phyloP scores from a whole-genome alignment of 2,888 invertebrate species.

The Mactromeris polynyma region DNA sequence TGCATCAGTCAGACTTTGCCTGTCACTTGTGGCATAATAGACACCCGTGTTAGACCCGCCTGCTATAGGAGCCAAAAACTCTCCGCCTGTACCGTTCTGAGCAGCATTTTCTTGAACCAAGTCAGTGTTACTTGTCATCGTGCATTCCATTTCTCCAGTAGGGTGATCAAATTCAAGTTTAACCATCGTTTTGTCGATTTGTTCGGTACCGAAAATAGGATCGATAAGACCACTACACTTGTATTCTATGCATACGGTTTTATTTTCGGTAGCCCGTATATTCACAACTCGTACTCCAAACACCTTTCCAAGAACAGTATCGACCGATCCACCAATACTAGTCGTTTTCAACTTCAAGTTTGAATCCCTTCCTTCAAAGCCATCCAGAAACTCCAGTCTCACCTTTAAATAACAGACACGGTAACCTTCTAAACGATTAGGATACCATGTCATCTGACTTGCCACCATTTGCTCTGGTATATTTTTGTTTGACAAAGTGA shows the following conservation, averaged over 20 bases:
- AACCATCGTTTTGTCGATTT: background rate
- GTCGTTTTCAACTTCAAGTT: background rate
- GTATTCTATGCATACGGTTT: background rate
- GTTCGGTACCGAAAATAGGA: background rate
- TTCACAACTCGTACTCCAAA: background rate
- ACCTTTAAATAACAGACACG: background rate
- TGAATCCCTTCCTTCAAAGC: no score
- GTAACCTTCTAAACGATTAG: background rate
- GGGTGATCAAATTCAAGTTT: background rate
- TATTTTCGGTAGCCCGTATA: background rate
- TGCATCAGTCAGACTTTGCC: background rate
- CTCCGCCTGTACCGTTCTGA: no score
- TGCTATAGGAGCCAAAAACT: background rate
- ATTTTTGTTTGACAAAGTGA: background rate
- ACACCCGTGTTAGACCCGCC: background rate
- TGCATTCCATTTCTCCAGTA: background rate
- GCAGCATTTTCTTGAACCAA: background rate
- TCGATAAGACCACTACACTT: constrained; percentile 8
- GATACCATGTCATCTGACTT: constrained; percentile 12
- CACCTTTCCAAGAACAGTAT: background rate
- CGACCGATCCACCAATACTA: background rate
- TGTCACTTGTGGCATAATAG: background rate
- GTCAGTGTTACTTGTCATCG: background rate
- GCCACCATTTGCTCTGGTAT: background rate
- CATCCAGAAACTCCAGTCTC: background rate